These are phyloP conservation scores for Hermaeophaga mercurialis DNA, from an alignment of 2,888 invertebrate species.

Conservation along the genomic window DNA sequence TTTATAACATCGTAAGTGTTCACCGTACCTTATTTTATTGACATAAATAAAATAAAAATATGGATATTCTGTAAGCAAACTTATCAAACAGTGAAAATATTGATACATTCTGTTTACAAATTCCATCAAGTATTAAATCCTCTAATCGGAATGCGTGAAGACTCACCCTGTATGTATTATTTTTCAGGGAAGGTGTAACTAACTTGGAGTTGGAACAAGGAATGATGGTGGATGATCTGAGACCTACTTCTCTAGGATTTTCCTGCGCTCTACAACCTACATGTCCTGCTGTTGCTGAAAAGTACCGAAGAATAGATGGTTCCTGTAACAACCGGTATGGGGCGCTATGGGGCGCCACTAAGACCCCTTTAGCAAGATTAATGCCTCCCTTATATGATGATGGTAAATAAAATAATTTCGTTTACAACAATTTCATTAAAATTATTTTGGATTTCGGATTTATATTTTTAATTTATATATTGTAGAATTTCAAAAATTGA, in stretches of 20 bases:
- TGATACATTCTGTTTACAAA: background rate
- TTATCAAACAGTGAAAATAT: background rate
- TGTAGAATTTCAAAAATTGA: too few species aligned
- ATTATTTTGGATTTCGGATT: too few species aligned
- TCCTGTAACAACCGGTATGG: slow-evolving; percentile 78
- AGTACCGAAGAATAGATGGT: slow-evolving; percentile 77
- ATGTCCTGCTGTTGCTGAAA: slow-evolving; percentile 48
- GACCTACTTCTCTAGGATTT: slow-evolving; percentile 55
- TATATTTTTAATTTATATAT: too few species aligned
- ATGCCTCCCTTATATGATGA: slow-evolving; percentile 71
- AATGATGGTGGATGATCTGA: slow-evolving; percentile 56
- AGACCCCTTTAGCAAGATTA: slow-evolving; percentile 68
- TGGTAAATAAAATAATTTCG: slow-evolving; percentile 53
- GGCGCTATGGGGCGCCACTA: slow-evolving; percentile 73
- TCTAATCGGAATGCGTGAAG: too few species aligned
- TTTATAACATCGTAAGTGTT: too few species aligned
- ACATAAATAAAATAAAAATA: background rate
- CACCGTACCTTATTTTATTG: too few species aligned
- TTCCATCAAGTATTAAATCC: too few species aligned
- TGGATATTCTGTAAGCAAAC: too few species aligned
- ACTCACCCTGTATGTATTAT: too few species aligned
- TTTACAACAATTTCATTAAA: background rate
- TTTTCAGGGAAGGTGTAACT: slow-evolving; percentile 56
- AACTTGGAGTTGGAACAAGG: slow-evolving; percentile 58
- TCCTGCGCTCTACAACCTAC: slow-evolving; percentile 41